These are phyloP conservation scores for Platorchestia sp. DNA, from an alignment of 1,140 invertebrate species.

Conservation along the genomic window DNA sequence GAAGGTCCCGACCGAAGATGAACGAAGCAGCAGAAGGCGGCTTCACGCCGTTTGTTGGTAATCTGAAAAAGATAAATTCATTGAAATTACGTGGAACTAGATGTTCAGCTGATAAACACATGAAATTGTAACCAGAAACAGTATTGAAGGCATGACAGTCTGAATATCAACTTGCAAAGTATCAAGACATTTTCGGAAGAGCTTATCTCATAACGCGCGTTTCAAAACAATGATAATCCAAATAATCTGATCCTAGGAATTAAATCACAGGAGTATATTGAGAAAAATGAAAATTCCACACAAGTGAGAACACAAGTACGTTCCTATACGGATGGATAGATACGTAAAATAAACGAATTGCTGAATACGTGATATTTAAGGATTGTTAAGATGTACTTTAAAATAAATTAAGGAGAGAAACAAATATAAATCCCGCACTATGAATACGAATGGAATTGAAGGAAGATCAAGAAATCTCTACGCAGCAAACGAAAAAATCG, in stretches of 20 bases:
- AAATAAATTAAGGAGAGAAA: not conserved
- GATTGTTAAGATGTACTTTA: too few species aligned
- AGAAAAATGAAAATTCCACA: too few species aligned
- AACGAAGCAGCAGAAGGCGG: not conserved
- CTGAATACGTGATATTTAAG: too few species aligned
- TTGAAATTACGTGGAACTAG: not conserved
- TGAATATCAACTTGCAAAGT: not conserved
- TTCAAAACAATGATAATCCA: not conserved
- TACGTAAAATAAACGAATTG: too few species aligned
- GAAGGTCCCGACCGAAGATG: conserved; percentile 8
- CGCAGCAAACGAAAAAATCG: too few species aligned
- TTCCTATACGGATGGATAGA: too few species aligned
- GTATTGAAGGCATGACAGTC: not conserved
- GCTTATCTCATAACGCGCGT: not conserved
- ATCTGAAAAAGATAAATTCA: not conserved
- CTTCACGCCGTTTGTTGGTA: conserved; percentile 21
- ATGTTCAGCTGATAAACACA: not conserved
- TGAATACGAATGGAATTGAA: not conserved
- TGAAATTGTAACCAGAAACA: not conserved
- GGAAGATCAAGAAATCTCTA: not conserved
- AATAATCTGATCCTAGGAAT: not conserved
- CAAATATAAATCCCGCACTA: not conserved
- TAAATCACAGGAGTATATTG: not conserved
- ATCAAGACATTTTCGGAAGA: not conserved
- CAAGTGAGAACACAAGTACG: too few species aligned